phyloP scores from a whole-genome alignment of 2,888 invertebrate species.

The Drosophila barbarae region DNA sequence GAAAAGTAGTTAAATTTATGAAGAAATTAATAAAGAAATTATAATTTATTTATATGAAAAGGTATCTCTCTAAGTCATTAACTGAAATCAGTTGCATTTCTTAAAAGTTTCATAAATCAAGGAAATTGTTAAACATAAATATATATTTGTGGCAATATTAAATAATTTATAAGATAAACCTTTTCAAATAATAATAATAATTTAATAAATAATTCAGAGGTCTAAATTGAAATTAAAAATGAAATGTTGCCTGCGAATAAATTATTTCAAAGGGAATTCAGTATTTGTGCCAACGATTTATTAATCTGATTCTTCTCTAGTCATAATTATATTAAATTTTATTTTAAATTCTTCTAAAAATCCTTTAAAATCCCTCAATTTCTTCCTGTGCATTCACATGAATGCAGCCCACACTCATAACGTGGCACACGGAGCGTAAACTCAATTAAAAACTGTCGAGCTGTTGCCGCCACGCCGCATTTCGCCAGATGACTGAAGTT shows the following conservation, averaged over 20 bases:
- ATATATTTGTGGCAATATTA: neutral
- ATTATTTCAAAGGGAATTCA: neutral
- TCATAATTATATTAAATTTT: neutral
- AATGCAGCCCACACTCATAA: constrained; percentile 52
- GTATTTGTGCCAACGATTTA: neutral
- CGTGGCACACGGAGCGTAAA: constrained; percentile 63
- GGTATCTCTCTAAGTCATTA: neutral
- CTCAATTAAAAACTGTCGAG: constrained; percentile 73
- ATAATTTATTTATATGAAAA: neutral
- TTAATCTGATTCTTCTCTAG: too few species aligned
- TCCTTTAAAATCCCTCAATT: neutral
- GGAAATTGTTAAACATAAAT: neutral
- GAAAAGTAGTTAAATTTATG: constrained; percentile 1
- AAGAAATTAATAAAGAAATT: neutral
- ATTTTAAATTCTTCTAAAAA: neutral
- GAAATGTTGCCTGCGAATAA: too few species aligned
- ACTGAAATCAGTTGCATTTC: too few species aligned
- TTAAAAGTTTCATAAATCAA: rapidly evolving
- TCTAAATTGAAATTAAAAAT: too few species aligned
- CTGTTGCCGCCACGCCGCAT: constrained; percentile 47
- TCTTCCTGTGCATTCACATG: constrained; percentile 1
- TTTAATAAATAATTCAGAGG: neutral
- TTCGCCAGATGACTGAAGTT: constrained; percentile 55
- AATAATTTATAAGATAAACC: too few species aligned
- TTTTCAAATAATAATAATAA: neutral